Conservation (phyloP, 2,888 invertebrate genomes). For the Agrotis exclamationis region DNA sequence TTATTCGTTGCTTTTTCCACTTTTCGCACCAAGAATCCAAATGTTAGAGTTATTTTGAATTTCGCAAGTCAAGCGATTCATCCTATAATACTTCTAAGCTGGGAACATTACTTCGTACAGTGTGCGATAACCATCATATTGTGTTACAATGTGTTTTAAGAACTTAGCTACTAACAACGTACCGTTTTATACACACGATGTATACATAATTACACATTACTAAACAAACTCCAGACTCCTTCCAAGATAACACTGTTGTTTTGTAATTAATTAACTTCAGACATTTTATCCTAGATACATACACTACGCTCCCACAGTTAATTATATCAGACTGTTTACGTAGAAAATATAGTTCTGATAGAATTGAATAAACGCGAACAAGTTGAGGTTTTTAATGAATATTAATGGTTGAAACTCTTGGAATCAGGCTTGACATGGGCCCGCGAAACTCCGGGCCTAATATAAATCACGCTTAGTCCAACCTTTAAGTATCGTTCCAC, state of each 20-base stretch:
- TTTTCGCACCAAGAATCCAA: conserved; percentile 48
- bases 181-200: conserved; percentile 24
- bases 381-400: conserved; percentile 85
- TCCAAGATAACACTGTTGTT: conserved; percentile 40
- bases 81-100: conserved; percentile 25
- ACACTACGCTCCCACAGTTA: conserved; percentile 29
- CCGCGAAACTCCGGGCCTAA: conserved; percentile 76
- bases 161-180: neutral
- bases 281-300: conserved; percentile 41
- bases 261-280: conserved; percentile 53
- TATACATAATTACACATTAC: conserved; percentile 28
- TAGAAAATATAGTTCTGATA: conserved; percentile 74
- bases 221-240: conserved; percentile 31
- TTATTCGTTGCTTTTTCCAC: conserved; percentile 62
- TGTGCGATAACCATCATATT: conserved; percentile 20
- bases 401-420: conserved; percentile 85
- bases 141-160: conserved; percentile 13
- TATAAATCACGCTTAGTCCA: conserved; percentile 86
- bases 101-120: conserved; percentile 15
- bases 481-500: conserved; percentile 71
- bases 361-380: conserved; percentile 84
- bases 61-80: conserved; percentile 39
- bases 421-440: conserved; percentile 84
- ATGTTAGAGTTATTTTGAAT: conserved; percentile 52
- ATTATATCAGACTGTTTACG: conserved; percentile 50